These are phyloP conservation scores for Penelope pileata DNA, from an alignment of 2,113 vertebrate species.

Conservation along the genomic window DNA sequence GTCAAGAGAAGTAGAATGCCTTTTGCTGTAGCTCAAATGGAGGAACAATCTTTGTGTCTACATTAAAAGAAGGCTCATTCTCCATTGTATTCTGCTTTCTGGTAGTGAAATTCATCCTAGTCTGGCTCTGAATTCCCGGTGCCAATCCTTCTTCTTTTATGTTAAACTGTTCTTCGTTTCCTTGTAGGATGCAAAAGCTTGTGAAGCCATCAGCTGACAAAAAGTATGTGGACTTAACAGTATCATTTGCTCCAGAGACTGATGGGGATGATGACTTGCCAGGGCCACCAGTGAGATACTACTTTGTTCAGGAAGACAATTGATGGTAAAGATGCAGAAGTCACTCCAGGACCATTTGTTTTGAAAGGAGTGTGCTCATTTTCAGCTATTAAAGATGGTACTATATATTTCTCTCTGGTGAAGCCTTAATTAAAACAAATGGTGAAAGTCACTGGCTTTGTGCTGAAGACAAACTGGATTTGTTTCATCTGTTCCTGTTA, in stretches of 20 bases:
- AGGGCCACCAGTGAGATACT: constrained; percentile 95
- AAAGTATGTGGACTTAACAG: constrained; percentile 95
- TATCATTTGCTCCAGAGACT: constrained; percentile 92
- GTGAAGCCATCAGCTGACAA: constrained; percentile 91
- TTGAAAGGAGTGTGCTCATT: constrained; percentile 62
- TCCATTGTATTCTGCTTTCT: neutral
- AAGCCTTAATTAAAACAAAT: constrained; percentile 79
- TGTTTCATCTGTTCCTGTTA: constrained; percentile 30
- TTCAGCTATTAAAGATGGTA: constrained; percentile 65
- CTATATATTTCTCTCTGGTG: constrained; percentile 70
- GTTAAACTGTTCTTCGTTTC: constrained; percentile 19
- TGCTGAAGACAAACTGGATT: constrained; percentile 68
- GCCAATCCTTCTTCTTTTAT: neutral
- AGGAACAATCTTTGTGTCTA: neutral
- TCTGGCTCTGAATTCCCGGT: neutral
- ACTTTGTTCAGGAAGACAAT: constrained; percentile 83
- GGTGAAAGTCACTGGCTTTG: constrained; percentile 54
- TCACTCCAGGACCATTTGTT: constrained; percentile 50
- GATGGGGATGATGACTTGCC: constrained; percentile 95
- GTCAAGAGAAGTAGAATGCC: neutral
- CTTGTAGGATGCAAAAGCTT: constrained; percentile 94
- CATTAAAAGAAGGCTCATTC: neutral
- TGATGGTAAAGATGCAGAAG: constrained; percentile 63
- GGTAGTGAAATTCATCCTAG: neutral
- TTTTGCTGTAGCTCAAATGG: neutral